phyloP scores from a whole-genome alignment of 2,888 invertebrate species.

The Phasia obesa region DNA sequence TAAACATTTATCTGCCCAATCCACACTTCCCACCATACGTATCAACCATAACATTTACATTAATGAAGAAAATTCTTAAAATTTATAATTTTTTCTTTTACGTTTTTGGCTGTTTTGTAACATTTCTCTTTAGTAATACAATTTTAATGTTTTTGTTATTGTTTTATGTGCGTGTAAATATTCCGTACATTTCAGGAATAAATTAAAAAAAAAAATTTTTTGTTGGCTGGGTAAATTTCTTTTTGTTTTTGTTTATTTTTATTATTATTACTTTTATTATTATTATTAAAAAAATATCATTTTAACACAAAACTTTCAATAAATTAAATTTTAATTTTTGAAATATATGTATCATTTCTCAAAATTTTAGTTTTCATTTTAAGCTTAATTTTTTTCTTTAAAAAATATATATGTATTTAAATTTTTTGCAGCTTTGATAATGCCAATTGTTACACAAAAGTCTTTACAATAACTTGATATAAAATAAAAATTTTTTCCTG shows the following conservation, averaged over 20 bases:
- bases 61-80: background rate
- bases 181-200: too few species aligned
- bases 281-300: too few species aligned
- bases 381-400: too few species aligned
- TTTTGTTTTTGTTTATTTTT: too few species aligned
- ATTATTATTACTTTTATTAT: too few species aligned
- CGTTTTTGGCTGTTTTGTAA: background rate
- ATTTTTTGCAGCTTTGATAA: slow-evolving; percentile 74
- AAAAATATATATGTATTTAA: background rate
- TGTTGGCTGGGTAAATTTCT: too few species aligned
- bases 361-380: too few species aligned
- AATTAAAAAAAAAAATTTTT: background rate
- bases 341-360: too few species aligned
- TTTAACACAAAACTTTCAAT: too few species aligned
- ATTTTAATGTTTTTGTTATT: background rate
- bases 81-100: background rate
- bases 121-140: background rate
- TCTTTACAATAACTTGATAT: slow-evolving; percentile 59
- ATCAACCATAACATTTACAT: slow-evolving; percentile 28
- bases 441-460: slow-evolving; percentile 80
- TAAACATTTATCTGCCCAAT: background rate
- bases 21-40: background rate
- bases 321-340: too few species aligned
- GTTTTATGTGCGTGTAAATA: background rate
- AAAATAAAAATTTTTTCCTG: background rate